Base-by-base conservation (phyloP, 2,113 vertebrate species). In the Merops nubicus region DNA sequence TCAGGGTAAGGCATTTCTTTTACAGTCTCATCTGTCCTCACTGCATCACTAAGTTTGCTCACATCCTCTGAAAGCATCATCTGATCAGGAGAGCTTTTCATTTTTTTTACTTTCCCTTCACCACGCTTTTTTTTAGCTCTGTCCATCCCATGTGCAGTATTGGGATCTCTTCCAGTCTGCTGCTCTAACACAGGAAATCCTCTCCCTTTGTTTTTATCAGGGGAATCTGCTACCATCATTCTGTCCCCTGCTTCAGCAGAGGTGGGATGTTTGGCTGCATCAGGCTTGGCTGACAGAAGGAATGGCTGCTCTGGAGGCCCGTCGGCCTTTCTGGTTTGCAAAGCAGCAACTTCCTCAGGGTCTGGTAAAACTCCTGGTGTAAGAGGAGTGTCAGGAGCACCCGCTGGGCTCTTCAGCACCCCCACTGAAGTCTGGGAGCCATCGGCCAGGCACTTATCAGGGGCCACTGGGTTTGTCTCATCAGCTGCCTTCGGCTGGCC, bases 21-120 rank as follows among this genome's bases (percentile, higher is more conserved):
- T 3, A 5, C 10, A 3, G 54, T 14, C 48, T 63, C 70, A 3
- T 15, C 69, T 2, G 21, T 5, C 91, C 86, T 90, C 47, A 12
- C 53, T 18, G 80, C 93, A 13, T 85, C 97, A 15, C 19, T 8
- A 7, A 43, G 18, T 85, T 34, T 88, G 63, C 80, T 26, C 43
- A 19, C 62, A 11, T 88, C 96, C 88, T 96, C 98, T 4, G 16
- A 8, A 42, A 67, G 26, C 73, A 40, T 6, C 63, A 26, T 2
- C 70, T 90, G 96, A 82, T 97, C 91, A 0, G 64, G 45, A 92
- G 18, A 85, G 92, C 57, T 93, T 85, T 76, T 95, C 6, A n/a
- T 5, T 19, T 94, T 97, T 53, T 21, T 97, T 20, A 47, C 95
- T 91, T 69, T 98, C 38, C 97, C 98, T 54, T 97, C 96, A 1